Evolutionary conservation across 2,797 vertebrate genomes (phyloP).

Genomic region (Alca torda): DNA sequence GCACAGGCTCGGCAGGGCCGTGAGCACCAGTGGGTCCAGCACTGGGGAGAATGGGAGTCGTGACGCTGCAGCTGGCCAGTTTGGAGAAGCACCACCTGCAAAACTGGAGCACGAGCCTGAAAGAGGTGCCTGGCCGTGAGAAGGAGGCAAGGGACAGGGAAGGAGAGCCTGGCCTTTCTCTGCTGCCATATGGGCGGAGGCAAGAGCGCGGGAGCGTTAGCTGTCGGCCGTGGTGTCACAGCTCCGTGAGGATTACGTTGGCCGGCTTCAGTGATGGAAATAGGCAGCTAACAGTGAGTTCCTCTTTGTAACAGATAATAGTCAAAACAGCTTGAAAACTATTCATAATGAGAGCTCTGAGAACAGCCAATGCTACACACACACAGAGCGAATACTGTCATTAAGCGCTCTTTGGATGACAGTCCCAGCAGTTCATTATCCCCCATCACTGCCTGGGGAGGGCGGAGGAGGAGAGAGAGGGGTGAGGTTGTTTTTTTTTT

Average conservation of each 20-base stretch:
- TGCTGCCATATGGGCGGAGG: neutral
- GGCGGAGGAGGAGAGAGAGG: neutral
- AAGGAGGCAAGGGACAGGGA: neutral
- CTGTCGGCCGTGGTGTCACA: neutral
- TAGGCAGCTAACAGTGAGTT: constrained; percentile 67
- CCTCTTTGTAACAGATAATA: constrained; percentile 71
- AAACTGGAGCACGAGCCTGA: neutral
- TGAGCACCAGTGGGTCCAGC: neutral
- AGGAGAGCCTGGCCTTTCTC: neutral
- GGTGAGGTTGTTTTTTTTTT: neutral
- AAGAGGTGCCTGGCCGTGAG: neutral
- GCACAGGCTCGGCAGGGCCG: fast-evolving
- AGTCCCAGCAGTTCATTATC: constrained; percentile 71
- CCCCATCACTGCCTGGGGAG: constrained; percentile 37
- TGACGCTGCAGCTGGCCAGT: neutral
- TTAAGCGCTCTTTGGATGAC: constrained; percentile 69
- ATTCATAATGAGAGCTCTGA: constrained; percentile 67
- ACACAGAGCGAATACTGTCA: constrained; percentile 66
- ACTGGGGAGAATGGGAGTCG: fast-evolving
- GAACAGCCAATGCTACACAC: constrained; percentile 55
- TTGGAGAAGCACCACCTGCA: neutral
- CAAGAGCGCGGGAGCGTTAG: fast-evolving
- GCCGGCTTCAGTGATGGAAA: constrained; percentile 61
- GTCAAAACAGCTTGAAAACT: constrained; percentile 79
- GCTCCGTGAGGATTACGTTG: neutral